Conservation (phyloP, 2,888 invertebrate species). For the Silvanus unidentatus region DNA sequence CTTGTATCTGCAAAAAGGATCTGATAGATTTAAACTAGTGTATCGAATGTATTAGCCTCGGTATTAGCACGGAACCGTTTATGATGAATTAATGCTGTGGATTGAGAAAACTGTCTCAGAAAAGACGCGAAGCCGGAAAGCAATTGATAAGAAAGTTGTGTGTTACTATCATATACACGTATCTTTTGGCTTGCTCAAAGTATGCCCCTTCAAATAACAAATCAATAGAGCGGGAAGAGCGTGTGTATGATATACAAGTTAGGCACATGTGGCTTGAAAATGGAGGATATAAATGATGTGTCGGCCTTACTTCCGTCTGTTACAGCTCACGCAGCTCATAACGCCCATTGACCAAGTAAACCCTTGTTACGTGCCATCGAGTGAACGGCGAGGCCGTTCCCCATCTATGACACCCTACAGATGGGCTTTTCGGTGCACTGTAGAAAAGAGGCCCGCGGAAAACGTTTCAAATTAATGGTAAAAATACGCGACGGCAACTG, state of each 20-base stretch:
- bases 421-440: constrained; percentile 10
- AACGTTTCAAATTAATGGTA: constrained; percentile 13
- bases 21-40: too few species aligned
- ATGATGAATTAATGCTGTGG: too few species aligned
- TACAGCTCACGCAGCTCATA: constrained; percentile 30
- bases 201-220: too few species aligned
- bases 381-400: constrained; percentile 18
- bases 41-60: too few species aligned
- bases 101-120: constrained; percentile 32
- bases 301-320: constrained; percentile 31
- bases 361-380: constrained; percentile 21
- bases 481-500: constrained; percentile 5
- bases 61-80: too few species aligned
- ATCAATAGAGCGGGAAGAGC: constrained; percentile 5
- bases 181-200: too few species aligned
- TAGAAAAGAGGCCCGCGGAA: constrained; percentile 7
- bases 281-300: constrained; percentile 33
- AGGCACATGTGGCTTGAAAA: constrained; percentile 29
- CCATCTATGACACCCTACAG: constrained; percentile 19
- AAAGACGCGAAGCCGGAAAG: constrained; percentile 17
- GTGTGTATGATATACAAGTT: constrained; percentile 26
- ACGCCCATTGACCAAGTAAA: constrained; percentile 31
- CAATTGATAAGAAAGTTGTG: constrained; percentile 25
- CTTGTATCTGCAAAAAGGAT: constrained; percentile 3
- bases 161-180: constrained; percentile 9